Base-by-base conservation (phyloP, 2,888 invertebrate species). In the Scrobipalpa atriplicella region DNA sequence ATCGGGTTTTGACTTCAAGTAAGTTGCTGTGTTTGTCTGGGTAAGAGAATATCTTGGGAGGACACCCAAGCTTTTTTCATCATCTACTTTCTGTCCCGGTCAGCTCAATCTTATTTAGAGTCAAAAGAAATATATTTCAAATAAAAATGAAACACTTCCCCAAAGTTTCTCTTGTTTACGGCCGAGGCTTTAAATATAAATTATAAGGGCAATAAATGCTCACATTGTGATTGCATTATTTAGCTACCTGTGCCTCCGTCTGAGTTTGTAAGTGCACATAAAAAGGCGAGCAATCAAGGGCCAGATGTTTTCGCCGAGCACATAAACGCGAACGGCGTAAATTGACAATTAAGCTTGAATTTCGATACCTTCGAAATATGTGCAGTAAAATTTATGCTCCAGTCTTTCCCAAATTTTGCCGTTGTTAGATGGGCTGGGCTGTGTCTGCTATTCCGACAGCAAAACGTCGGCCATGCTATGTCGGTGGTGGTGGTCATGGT, bases 221-320 rank as follows among this genome's bases (percentile, higher is more conserved):
- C 76, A 79, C 75, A 75, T 77, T 78, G 80, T 81, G 82, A 86
- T 85, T 86, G 83, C 80, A 84, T 86, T 84, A 83, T 84, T 83
- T 81, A 82, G 78, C 73, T 80, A 80, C 80, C 81, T 83, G 78
- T 82, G 73, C 72, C 72, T 72, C 66, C 69, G 75, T 72, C 67
- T 66, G 77, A 83, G 86, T 85, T 85, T 82, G 83, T 83, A 86
- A 89, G 87, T 87, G 86, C 86, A 81, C 87, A 87, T 90, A 89
- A 90, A 89, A 89, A 88, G 85, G 86, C 84, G 82, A 86, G 85
- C 88, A 89, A 90, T 89, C 89, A 89, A 82, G 78, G 75, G 84
- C 88, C 89, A 89, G 89, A 85, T 90, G 90, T 87, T 90, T 86
- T 89, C 86, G 78, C 36, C 58, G 78, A 81, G 81, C 83, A 82